phyloP scores from a whole-genome alignment of 2,113 vertebrate genomes.

The Ictidomys tridecemlineatus region DNA sequence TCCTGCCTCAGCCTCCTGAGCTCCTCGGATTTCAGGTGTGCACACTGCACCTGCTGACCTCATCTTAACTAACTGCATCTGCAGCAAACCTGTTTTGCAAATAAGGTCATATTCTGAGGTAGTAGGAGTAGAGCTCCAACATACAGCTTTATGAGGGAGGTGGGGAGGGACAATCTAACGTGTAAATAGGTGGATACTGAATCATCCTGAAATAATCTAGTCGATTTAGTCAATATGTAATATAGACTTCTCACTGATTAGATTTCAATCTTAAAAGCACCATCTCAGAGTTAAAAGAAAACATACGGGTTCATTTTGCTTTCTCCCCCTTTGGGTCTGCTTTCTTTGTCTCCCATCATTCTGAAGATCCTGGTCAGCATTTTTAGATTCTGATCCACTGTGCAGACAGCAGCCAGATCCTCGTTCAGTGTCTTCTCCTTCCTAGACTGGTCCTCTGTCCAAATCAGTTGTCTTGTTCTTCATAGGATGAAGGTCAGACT shows the following conservation, averaged over 20 bases:
- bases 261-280: neutral
- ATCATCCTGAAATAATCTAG: neutral
- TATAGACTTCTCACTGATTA: neutral
- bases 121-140: neutral
- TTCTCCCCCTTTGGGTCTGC: neutral
- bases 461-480: neutral
- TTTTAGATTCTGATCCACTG: too few relatives aligned
- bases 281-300: neutral
- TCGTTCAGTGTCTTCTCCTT: neutral
- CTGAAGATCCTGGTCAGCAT: neutral
- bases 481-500: neutral
- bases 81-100: neutral
- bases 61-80: neutral
- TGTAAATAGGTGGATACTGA: neutral
- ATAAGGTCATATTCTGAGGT: neutral
- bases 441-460: neutral
- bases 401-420: neutral
- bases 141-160: neutral
- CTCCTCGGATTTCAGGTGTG: fast-evolving
- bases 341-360: neutral
- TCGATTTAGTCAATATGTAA: neutral
- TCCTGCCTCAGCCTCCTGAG: too few relatives aligned
- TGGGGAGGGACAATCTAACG: neutral
- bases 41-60: neutral
- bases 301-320: neutral